Evolutionary conservation across 2,888 invertebrate species (phyloP).

Genomic region (Encarsia formosa): DNA sequence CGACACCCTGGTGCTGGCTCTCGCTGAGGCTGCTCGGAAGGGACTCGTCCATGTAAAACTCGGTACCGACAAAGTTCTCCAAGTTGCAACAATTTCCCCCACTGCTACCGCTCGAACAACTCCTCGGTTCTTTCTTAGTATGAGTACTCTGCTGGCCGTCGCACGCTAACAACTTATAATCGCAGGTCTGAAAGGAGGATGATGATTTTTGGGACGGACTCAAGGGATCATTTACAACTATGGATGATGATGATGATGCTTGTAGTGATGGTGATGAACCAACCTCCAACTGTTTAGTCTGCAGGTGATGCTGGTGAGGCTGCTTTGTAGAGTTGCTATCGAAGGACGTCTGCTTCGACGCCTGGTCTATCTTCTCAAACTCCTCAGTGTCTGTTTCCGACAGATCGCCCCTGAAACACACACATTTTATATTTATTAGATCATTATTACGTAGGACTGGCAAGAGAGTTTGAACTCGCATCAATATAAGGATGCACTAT

Average conservation of each 20-base stretch:
- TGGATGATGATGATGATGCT: constrained; percentile 45
- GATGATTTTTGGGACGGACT: constrained; percentile 13
- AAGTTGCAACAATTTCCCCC: constrained; percentile 47
- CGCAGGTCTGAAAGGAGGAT: constrained; percentile 10
- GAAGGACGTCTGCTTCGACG: constrained; percentile 44
- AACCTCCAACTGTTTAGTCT: constrained; percentile 47
- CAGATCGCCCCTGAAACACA: constrained; percentile 60
- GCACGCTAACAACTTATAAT: constrained; percentile 38
- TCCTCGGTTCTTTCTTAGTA: constrained; percentile 38
- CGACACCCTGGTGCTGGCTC: constrained; percentile 51
- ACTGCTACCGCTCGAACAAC: constrained; percentile 48
- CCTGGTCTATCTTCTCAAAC: constrained; percentile 73
- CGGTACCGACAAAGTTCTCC: constrained; percentile 71
- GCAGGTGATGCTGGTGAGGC: constrained; percentile 27
- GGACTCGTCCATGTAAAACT: constrained; percentile 86
- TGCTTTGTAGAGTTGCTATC: constrained; percentile 37
- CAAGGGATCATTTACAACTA: constrained; percentile 44
- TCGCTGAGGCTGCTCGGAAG: constrained; percentile 78
- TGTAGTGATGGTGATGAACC: constrained; percentile 43
- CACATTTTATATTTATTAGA: too few species aligned
- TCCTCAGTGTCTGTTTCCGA: constrained; percentile 80
- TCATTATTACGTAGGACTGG: too few species aligned
- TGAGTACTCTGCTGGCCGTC: constrained; percentile 43
- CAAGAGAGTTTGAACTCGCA: too few species aligned
- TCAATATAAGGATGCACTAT: too few species aligned